Base-by-base conservation (phyloP, 2,888 invertebrate genomes). In the Nomada ruficornis region DNA sequence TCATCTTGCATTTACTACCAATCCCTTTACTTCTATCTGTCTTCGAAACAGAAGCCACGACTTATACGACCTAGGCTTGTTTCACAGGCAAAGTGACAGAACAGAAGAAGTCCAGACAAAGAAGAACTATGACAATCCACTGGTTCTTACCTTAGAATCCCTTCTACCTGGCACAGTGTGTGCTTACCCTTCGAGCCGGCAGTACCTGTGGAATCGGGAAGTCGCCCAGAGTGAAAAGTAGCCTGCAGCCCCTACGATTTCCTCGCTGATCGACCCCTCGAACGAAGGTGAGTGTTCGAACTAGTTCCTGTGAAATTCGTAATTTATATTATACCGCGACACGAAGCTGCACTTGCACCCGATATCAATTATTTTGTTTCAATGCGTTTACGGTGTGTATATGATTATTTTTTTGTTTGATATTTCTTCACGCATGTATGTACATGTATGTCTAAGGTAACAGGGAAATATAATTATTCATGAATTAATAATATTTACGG, bases 101-200 rank as follows among this genome's bases (percentile, higher is more conserved):
- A 23, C 11, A 59, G 50, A 57, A 18, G 18, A 70, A 74, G 54
- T 59, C 60, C 57, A 2, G 18, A 23, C 52, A 47, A 52, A 60
- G 29, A 26, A 13, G 10, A 3, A 20, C 23, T 47, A 23, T 50
- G 47, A 57, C 55, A n/a, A 70, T 70, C 29, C 42, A 18, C 18
- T 0, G 75, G 47, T 44, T 62, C 29, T 29, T n/a, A 63, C 42
- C 26, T 18, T 5, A 9, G 42, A 42, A 52, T 20, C 23, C 7
- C 36, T 23, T 54, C 52, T 50, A 60, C 44, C 44, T 54, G 55
- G 1, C 50, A 65, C 65, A 77, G 77, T 77, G n/a, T 0, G 36
- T 3, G n/a, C 20, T 23, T 60, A 23, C 47, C 54, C 42, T 65
- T 77, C 23, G 70, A 50, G 2, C 47, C n/a, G 2, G 36, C 13